Evolutionary conservation across 2,888 invertebrate genomes (phyloP), one percentile per base, ranked within the genome.

Genomic region (Parnassius glacialis): DNA sequence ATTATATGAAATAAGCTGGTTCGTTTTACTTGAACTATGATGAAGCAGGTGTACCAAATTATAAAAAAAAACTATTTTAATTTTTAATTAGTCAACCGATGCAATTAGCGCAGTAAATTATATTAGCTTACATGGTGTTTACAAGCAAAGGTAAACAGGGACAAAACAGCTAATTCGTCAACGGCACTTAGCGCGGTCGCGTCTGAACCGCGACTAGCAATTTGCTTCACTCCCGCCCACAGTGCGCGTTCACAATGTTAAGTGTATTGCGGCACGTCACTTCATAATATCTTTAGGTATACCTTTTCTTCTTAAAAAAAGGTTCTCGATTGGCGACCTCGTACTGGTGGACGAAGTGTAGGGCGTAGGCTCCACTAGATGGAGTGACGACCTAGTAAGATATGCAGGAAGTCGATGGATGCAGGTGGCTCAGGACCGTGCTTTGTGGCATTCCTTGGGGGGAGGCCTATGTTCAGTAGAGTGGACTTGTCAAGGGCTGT

Each of bases 81-180:
- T 48, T 59, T 52, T n/a, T 56, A 54, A 62, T 52, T 62, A 57
- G 61, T 52, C 42, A 50, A 25, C 42, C 13, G 25, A 1, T 20
- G 62, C 62, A 62, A 62, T 62, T 62, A 58, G 62, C 50, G 58
- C 13, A 34, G 50, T 51, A 54, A 58, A 58, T 57, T 53, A 62
- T 58, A 58, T 62, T 62, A 62, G 58, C 62, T 34, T 44, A 25
- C 52, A 56, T 13, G 45, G 20, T 48, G 47, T 52, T 57, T 34
- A 50, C 53, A 16, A 53, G 43, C 52, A 57, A 66, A 65, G 67
- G 59, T 59, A 50, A 50, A 55, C 66, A 63, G 69, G 45, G 76
- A 76, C 73, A 75, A 71, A 71, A 73, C 59, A 67, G 77, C 79
- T 79, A 82, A 83, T 83, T 84, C 80, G 76, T 68, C 70, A 67